Percentiles rank a stretch among this genome's conserved stretches.
Conservation (phyloP, 2,113 vertebrate genomes). For the Eolophus roseicapilla region DNA sequence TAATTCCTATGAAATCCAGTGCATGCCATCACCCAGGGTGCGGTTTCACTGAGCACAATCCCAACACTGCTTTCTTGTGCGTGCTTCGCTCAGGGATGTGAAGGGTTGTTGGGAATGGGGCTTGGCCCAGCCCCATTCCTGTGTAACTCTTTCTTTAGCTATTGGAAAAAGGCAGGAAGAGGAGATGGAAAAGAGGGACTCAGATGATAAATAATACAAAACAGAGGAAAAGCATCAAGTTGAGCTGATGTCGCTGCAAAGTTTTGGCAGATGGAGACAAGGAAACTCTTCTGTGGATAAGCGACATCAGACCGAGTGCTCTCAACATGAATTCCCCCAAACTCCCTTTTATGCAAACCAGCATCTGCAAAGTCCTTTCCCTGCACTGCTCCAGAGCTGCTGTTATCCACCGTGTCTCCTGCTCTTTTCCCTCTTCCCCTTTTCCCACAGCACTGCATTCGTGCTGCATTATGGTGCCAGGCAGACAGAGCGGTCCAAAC, state of each 20-base stretch:
- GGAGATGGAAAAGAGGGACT: neutral
- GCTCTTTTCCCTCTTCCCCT: neutral
- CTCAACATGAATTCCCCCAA: neutral
- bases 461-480: accelerated
- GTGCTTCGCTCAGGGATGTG: accelerated
- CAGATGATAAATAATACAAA: neutral
- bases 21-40: accelerated
- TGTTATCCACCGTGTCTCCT: accelerated
- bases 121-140: neutral
- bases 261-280: neutral
- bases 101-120: neutral
- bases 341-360: neutral
- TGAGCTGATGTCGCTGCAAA: neutral
- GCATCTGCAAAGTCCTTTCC: neutral
- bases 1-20: accelerated
- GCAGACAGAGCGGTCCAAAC: neutral
- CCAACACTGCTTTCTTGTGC: neutral
- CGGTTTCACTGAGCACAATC: neutral
- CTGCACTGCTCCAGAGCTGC: neutral
- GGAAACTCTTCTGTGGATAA: neutral
- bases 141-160: neutral
- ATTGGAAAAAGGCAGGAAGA: neutral
- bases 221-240: accelerated
- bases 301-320: neutral
- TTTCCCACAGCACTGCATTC: neutral